These are phyloP conservation scores for Heloderma charlesbogerti DNA, from an alignment of 2,113 vertebrate species.

Conservation along the genomic window DNA sequence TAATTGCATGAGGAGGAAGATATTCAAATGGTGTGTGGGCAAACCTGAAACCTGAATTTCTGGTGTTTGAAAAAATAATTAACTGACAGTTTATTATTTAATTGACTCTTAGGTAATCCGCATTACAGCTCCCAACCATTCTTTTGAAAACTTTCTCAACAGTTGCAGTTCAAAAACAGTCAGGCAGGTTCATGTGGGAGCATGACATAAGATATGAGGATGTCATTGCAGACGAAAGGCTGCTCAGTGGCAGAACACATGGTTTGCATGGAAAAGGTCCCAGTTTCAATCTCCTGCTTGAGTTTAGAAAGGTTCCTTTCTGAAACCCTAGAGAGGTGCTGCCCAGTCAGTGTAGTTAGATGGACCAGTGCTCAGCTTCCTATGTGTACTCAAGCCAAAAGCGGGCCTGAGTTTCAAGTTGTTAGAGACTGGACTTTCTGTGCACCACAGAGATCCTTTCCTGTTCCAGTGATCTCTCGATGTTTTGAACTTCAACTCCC, in stretches of 20 bases:
- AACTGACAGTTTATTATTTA: neutral
- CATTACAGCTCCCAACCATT: neutral
- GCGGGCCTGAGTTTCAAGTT: neutral
- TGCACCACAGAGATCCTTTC: neutral
- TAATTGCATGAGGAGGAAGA: constrained; percentile 20
- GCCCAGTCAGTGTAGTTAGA: neutral
- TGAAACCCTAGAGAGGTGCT: neutral
- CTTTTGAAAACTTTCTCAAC: constrained; percentile 6
- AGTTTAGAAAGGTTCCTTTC: neutral
- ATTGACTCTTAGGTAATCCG: neutral
- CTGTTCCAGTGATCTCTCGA: neutral
- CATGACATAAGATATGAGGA: neutral
- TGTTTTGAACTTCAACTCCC: no score
- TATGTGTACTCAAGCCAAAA: neutral
- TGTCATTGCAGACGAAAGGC: neutral
- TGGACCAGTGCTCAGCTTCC: neutral
- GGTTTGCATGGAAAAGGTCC: neutral
- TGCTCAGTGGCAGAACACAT: no score
- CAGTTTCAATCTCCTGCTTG: neutral
- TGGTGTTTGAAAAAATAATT: constrained; percentile 10
- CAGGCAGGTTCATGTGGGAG: neutral
- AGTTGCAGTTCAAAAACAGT: constrained; percentile 9
- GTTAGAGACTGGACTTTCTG: neutral
- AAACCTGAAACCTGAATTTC: constrained; percentile 34
- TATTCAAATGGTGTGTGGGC: constrained; percentile 6